Conservation (phyloP, 2,113 vertebrate species). For the Pluvianellus socialis region DNA sequence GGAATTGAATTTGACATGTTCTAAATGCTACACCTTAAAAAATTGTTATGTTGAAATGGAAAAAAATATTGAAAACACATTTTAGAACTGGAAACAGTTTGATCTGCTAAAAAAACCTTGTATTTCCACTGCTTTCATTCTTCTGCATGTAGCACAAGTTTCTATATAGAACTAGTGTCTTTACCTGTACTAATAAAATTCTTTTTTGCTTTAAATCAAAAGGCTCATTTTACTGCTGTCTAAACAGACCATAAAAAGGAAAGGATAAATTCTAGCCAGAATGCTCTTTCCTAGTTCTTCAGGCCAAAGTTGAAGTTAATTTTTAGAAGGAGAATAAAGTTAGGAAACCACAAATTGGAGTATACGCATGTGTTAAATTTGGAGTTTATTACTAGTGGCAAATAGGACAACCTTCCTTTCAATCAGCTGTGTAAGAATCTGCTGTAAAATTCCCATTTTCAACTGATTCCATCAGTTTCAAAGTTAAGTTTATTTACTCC, state of each 20-base stretch:
- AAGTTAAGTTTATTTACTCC: not conserved
- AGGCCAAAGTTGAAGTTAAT: constrained; percentile 43
- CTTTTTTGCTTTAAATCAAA: not conserved
- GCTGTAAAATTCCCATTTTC: constrained; percentile 20
- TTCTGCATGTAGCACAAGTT: not conserved
- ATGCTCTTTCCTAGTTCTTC: not conserved
- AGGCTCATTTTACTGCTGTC: constrained; percentile 37
- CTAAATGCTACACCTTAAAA: not conserved
- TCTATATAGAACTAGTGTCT: not conserved
- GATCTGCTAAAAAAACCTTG: not conserved
- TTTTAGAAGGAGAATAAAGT: constrained; percentile 44
- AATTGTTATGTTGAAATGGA: not conserved
- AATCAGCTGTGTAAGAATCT: constrained; percentile 27
- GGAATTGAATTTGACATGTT: not conserved
- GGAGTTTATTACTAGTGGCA: constrained; percentile 2
- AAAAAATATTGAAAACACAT: not conserved
- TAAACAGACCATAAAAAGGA: constrained; percentile 40
- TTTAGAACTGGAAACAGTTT: not conserved
- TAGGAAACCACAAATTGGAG: constrained; percentile 12
- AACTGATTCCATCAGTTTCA: not conserved
- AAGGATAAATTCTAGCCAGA: constrained; percentile 19
- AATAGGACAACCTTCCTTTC: constrained; percentile 20
- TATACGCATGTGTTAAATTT: constrained; percentile 13
- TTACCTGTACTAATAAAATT: not conserved
- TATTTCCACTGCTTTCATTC: not conserved